Conservation (phyloP, 2,113 vertebrate species). For the Donacobius atricapilla region DNA sequence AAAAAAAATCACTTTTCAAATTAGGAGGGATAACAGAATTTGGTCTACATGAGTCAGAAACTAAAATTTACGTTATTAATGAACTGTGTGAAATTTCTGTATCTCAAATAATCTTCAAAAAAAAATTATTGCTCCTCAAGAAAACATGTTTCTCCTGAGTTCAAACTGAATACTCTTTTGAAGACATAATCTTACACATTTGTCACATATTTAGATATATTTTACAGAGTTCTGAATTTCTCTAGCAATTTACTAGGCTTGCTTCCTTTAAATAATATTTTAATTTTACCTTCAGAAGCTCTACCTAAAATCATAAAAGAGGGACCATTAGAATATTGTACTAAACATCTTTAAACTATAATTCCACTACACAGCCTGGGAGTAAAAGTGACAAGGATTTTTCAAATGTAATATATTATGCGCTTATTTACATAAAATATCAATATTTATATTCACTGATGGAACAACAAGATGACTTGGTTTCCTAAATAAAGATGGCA, state of each 20-base stretch:
- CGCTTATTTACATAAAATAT: constrained; percentile 6
- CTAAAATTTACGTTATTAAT: background rate
- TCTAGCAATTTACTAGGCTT: background rate
- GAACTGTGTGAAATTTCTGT: background rate
- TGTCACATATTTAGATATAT: background rate
- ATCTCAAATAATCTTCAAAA: background rate
- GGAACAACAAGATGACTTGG: background rate
- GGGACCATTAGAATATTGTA: background rate
- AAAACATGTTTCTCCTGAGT: background rate
- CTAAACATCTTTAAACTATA: background rate
- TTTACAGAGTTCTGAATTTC: background rate
- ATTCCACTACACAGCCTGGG: background rate
- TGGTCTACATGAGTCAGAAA: background rate
- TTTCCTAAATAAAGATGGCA: constrained; percentile 44
- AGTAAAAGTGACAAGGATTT: background rate
- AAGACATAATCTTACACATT: background rate
- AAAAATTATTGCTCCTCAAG: background rate
- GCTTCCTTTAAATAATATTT: background rate
- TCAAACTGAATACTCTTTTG: background rate
- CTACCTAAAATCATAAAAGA: background rate
- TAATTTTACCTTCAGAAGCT: background rate
- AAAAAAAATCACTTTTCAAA: background rate
- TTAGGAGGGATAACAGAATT: background rate
- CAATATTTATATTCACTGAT: constrained; percentile 31
- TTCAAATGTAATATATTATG: background rate